Conservation (phyloP, 2,888 invertebrate species). For the Drosophila cracens region DNA sequence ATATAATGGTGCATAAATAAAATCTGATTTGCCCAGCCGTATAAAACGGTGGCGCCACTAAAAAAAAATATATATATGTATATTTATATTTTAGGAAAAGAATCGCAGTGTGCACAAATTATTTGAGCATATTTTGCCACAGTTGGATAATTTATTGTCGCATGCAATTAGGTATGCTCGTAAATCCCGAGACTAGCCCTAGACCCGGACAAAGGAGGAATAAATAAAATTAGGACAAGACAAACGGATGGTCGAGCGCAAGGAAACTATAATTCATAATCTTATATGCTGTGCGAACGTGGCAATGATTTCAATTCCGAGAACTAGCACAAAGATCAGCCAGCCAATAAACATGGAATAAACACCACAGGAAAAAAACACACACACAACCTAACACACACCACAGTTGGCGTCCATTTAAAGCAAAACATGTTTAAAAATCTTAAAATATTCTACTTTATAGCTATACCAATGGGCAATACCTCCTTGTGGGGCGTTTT, state of each 20-base stretch:
- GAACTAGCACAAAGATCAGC: constrained; percentile 57
- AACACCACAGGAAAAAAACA: constrained; percentile 19
- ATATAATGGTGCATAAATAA: constrained; percentile 66
- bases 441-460: constrained; percentile 73
- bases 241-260: constrained; percentile 48
- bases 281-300: constrained; percentile 47
- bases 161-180: constrained; percentile 74
- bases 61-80: constrained; percentile 8
- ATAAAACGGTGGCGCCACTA: constrained; percentile 35
- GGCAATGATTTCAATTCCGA: constrained; percentile 65
- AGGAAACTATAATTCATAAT: constrained; percentile 78
- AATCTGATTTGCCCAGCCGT: constrained; percentile 24
- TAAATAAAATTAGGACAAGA: constrained; percentile 71
- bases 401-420: constrained; percentile 38
- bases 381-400: constrained; percentile 7
- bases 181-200: constrained; percentile 55
- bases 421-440: constrained; percentile 74
- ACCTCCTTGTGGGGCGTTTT: not conserved
- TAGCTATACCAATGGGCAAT: constrained; percentile 31
- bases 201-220: constrained; percentile 30
- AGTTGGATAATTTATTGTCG: constrained; percentile 74
- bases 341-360: constrained; percentile 59
- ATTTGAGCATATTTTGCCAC: constrained; percentile 69
- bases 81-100: constrained; percentile 5
- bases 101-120: constrained; percentile 44